Evolutionary conservation across 2,888 invertebrate genomes (phyloP).

Genomic region (Lissocephala sabroskyi): DNA sequence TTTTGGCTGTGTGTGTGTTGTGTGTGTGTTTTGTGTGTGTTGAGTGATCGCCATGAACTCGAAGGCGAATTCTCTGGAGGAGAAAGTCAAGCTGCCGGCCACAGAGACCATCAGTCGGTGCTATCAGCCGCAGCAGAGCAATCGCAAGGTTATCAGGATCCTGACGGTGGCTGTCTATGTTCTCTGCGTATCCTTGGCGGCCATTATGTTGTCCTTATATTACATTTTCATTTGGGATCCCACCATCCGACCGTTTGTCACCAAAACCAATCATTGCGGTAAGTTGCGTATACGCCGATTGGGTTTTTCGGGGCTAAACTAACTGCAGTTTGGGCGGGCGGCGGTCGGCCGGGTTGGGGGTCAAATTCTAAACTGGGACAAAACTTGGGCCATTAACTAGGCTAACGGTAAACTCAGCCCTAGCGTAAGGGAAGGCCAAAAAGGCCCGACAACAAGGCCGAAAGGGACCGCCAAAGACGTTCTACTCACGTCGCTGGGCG

Average conservation of each 20-base stretch:
- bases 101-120: slow-evolving; percentile 72
- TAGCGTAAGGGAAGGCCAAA: neutral
- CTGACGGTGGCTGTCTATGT: slow-evolving; percentile 95
- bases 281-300: slow-evolving; percentile 40
- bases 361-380: slow-evolving; percentile 30
- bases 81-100: slow-evolving; percentile 72
- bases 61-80: slow-evolving; percentile 71
- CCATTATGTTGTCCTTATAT: slow-evolving; percentile 93
- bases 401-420: slow-evolving; percentile 26
- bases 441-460: neutral
- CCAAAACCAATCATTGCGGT: slow-evolving; percentile 71
- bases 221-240: slow-evolving; percentile 97
- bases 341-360: slow-evolving; percentile 1
- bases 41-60: slow-evolving; percentile 60
- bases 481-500: too few species aligned
- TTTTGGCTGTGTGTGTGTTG: neutral
- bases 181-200: slow-evolving; percentile 93
- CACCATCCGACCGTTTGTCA: slow-evolving; percentile 72
- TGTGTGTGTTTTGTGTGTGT: neutral
- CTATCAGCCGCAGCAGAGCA: slow-evolving; percentile 81
- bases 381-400: slow-evolving; percentile 18
- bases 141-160: slow-evolving; percentile 83
- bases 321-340: too few species aligned
- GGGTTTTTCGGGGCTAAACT: too few species aligned
- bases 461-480: too few species aligned